phyloP scores from a whole-genome alignment of 2,797 vertebrate species.

The Acestrorhynchus altus region DNA sequence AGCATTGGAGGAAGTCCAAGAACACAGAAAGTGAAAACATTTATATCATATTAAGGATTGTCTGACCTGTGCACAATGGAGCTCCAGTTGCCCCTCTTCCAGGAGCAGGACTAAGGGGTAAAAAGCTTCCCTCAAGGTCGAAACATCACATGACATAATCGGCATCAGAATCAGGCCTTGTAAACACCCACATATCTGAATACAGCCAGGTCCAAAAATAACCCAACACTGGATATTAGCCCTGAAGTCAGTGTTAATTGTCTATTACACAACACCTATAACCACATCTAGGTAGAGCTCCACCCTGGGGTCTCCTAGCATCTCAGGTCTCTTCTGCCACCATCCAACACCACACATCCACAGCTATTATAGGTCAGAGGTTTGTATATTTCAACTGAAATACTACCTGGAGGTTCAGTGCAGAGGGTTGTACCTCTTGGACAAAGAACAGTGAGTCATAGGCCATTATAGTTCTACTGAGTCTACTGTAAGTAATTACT shows the following conservation, averaged over 20 bases:
- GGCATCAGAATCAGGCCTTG: too few species aligned
- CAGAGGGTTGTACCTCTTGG: constrained; percentile 5
- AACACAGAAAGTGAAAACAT: too few species aligned
- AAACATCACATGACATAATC: constrained; percentile 13
- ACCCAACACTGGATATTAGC: constrained; percentile 11
- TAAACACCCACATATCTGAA: not conserved
- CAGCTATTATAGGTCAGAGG: not conserved
- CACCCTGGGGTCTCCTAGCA: constrained; percentile 23
- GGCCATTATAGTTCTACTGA: not conserved
- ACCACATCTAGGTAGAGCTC: constrained; percentile 6
- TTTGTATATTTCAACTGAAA: constrained; percentile 7
- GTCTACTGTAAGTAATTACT: not conserved
- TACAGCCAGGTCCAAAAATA: constrained; percentile 23
- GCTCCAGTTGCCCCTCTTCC: not conserved
- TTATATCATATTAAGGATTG: not conserved
- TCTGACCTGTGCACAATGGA: too few species aligned
- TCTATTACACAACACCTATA: constrained; percentile 11
- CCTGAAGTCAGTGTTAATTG: constrained; percentile 7
- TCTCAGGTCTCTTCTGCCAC: constrained; percentile 6
- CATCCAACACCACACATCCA: not conserved
- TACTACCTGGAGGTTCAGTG: not conserved
- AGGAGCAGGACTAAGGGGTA: constrained; percentile 3
- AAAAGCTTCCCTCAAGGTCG: not conserved
- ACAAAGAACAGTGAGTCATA: constrained; percentile 17
- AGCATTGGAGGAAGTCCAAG: too few species aligned